A percentile compares a stretch with the other conserved stretches of the same genome.
These are phyloP conservation scores for Microctenopoma steveboyesi DNA, from an alignment of 2,797 vertebrate genomes.

Conservation along the genomic window DNA sequence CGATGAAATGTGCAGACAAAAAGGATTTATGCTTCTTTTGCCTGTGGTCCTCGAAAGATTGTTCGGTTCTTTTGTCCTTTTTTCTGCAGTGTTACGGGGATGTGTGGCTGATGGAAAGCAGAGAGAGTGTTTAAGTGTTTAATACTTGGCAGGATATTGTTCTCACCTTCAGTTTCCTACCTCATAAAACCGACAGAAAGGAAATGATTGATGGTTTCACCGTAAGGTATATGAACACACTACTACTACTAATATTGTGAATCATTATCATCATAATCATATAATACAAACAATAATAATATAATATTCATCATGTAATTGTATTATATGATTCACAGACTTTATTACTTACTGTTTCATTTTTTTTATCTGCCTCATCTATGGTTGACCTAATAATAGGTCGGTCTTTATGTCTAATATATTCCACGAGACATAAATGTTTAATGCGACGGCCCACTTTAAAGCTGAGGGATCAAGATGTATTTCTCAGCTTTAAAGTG, in stretches of 20 bases:
- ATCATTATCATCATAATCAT: too few species aligned
- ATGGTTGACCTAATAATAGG: background rate
- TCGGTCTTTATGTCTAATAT: background rate
- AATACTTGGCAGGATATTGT: constrained; percentile 28
- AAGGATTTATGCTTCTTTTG: background rate
- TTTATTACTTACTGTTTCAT: background rate
- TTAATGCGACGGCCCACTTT: background rate
- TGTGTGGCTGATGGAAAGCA: constrained; percentile 57
- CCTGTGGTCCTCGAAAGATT: background rate
- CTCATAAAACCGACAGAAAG: constrained; percentile 29
- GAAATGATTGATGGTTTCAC: background rate
- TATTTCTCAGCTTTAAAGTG: background rate
- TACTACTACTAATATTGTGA: background rate
- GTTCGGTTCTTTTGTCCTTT: background rate
- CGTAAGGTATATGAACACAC: background rate
- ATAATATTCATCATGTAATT: background rate
- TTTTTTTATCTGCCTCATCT: background rate
- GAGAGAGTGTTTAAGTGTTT: constrained; percentile 31
- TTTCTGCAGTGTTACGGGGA: background rate
- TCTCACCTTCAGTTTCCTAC: constrained; percentile 46
- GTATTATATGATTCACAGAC: background rate
- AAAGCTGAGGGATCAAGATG: background rate
- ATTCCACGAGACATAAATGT: background rate
- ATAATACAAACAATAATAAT: background rate
- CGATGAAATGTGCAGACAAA: background rate